These are phyloP conservation scores for Poecilia wingei DNA, from an alignment of 2,797 vertebrate species.

Conservation along the genomic window DNA sequence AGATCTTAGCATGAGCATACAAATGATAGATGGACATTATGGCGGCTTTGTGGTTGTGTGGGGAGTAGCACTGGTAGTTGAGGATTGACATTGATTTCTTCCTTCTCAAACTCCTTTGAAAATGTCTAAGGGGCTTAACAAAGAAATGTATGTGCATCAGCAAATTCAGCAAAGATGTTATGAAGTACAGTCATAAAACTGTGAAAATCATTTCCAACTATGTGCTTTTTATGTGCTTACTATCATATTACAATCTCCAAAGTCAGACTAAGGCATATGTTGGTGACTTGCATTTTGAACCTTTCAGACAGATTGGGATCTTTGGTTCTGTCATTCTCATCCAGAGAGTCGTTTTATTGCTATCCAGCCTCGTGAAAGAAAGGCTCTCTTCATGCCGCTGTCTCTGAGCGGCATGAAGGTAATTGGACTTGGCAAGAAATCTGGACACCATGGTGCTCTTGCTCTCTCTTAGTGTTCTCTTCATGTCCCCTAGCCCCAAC, in stretches of 20 bases:
- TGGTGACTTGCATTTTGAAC: slow-evolving; percentile 20
- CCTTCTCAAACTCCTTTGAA: neutral
- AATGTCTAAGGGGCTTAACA: no score
- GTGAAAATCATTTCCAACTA: neutral
- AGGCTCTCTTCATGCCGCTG: slow-evolving; percentile 26
- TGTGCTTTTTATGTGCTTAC: neutral
- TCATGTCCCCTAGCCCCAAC: slow-evolving; percentile 36
- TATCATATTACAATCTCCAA: slow-evolving; percentile 4
- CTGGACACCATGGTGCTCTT: slow-evolving; percentile 54
- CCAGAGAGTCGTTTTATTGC: slow-evolving; percentile 61
- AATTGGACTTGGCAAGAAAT: slow-evolving; percentile 75
- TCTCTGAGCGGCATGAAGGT: slow-evolving; percentile 59
- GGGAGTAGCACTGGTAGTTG: neutral
- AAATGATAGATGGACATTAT: neutral
- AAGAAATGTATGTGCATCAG: neutral
- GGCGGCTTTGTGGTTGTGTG: neutral
- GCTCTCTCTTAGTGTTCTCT: slow-evolving; percentile 26
- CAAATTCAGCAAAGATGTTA: neutral
- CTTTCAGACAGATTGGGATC: slow-evolving; percentile 72
- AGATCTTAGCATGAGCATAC: neutral
- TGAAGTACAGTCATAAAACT: neutral
- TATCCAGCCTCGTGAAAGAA: slow-evolving; percentile 34
- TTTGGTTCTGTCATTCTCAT: slow-evolving; percentile 63
- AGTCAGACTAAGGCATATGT: slow-evolving; percentile 20
- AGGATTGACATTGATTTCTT: neutral